Percentiles rank a stretch among this genome's conserved stretches.
Conservation (phyloP, 2,797 vertebrate species). For the Numenius phaeopus region DNA sequence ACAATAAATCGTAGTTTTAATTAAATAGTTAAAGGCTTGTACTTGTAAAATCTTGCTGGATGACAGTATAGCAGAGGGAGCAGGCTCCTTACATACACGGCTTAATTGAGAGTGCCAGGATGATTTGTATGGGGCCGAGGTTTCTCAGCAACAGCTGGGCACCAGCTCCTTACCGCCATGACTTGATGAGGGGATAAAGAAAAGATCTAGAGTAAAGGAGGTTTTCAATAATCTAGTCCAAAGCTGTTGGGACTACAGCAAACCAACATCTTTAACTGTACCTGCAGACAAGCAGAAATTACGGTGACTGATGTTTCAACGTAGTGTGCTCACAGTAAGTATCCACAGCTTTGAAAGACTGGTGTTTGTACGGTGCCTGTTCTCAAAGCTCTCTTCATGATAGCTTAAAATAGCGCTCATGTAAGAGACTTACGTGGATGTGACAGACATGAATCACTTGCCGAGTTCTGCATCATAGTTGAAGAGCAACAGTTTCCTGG, state of each 20-base stretch:
- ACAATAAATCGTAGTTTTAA: neutral
- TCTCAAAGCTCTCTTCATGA: neutral
- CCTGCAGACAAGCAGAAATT: neutral
- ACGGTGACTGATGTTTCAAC: neutral
- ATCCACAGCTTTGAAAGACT: neutral
- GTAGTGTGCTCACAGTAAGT: neutral
- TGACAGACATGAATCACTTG: conserved; percentile 19
- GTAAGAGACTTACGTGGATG: neutral
- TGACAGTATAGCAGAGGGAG: neutral
- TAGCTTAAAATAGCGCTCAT: neutral
- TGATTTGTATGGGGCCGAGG: neutral
- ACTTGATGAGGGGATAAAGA: conserved; percentile 28
- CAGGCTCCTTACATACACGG: neutral
- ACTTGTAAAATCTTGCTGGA: neutral
- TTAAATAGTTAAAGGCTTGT: neutral
- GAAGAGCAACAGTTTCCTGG: neutral
- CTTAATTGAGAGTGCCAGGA: neutral
- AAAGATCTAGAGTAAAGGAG: conserved; percentile 24
- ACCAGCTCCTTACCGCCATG: neutral
- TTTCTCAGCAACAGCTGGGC: conserved; percentile 26
- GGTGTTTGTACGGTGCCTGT: neutral
- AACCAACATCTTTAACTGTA: neutral
- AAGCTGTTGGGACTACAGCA: neutral
- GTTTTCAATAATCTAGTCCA: conserved; percentile 22
- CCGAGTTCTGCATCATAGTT: neutral